Evolutionary conservation across 1,140 invertebrate species (phyloP), one percentile per base, ranked within the genome.

Genomic region (Leguminivora glycinivorella): DNA sequence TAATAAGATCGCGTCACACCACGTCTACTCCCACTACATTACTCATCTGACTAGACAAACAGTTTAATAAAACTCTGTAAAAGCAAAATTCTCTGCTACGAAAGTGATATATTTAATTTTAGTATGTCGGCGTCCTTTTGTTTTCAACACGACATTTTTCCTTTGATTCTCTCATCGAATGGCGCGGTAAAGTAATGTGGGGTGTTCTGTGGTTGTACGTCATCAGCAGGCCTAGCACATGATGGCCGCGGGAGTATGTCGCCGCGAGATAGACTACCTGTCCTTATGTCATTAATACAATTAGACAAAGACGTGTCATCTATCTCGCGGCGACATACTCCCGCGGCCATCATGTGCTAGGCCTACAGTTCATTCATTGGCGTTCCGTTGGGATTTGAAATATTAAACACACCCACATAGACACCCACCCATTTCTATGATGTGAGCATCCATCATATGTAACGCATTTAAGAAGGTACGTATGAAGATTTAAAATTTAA

Each of bases 371-470:
- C 19, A 52, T 52, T 52, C 19, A 52, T 2, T 19, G 19, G 17
- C 19, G 4, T 17, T 10, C 47, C 4, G 47, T 9, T 22, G 6
- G 7, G 6, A 17, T 47, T 17, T 47, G 43, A 17, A 17, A 22
- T 52, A 52, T 22, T 52, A 22, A 52, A 52, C 47, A 52, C 19
- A 22, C 47, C 47, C 47, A 52, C 47, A 22, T 52, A 17, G 47
- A 52, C 47, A 52, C 47, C 47, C 47, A 52, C 47, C 47, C 7
- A n/a, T n/a, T n/a, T n/a, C n/a, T n/a, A n/a, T n/a, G n/a, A n/a
- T n/a, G n/a, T n/a, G n/a, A n/a, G n/a, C n/a, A n/a, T n/a, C n/a
- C n/a, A n/a, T n/a, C n/a, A n/a, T n/a, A n/a, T n/a, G n/a, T n/a
- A n/a, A n/a, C n/a, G n/a, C n/a, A n/a, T n/a, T n/a, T n/a, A n/a